Conservation (phyloP, 2,113 vertebrate genomes). For the Sturnus vulgaris region DNA sequence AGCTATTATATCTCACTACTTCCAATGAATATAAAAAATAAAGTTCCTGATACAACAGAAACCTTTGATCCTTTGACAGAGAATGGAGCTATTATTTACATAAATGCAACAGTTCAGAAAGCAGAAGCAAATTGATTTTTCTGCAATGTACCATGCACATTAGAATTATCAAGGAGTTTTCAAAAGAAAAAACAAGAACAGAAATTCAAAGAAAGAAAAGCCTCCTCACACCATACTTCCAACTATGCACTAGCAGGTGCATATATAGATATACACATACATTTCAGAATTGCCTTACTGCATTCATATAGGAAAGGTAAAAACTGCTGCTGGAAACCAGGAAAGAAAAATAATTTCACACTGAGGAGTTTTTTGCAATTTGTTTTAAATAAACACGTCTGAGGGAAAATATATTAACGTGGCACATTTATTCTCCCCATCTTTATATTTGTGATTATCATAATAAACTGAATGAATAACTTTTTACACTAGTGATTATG, state of each 20-base stretch:
- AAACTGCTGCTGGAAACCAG: not conserved
- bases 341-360: not conserved
- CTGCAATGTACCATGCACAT: not conserved
- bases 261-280: not conserved
- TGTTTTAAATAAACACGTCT: not conserved
- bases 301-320: not conserved
- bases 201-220: not conserved
- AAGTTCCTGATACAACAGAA: not conserved
- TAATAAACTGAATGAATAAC: not conserved
- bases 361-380: not conserved
- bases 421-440: not conserved
- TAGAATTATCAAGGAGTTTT: not conserved
- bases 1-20: not conserved
- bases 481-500: not conserved
- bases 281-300: not conserved
- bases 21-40: not conserved
- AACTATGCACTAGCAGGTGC: not conserved
- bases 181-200: not conserved
- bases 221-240: not conserved
- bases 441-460: not conserved
- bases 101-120: not conserved
- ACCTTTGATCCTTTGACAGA: conserved; percentile 2
- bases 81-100: conserved; percentile 36
- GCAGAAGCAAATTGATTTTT: not conserved
- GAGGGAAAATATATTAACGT: not conserved